These are phyloP conservation scores for Pararge aegeria DNA, from an alignment of 1,140 invertebrate species.

Conservation along the genomic window DNA sequence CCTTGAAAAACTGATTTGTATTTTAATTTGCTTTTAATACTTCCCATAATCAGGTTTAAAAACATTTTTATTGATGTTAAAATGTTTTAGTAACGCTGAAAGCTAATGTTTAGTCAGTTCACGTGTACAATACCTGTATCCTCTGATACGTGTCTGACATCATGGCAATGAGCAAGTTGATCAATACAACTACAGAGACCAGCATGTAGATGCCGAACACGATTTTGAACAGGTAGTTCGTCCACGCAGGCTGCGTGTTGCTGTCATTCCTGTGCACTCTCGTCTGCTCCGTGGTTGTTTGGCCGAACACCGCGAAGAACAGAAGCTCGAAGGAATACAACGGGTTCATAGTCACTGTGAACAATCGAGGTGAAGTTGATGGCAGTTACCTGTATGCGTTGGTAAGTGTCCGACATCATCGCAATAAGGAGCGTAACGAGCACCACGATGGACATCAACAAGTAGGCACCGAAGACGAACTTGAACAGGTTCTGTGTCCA, in stretches of 20 bases:
- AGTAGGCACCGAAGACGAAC: conserved; percentile 96
- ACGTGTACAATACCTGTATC: conserved; percentile 87
- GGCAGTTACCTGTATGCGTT: conserved; percentile 92
- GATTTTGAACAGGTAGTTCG: conserved; percentile 89
- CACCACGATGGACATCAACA: conserved; percentile 98
- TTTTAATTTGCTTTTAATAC: not conserved
- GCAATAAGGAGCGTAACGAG: conserved; percentile 99
- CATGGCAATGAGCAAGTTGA: conserved; percentile 99
- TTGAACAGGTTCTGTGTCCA: conserved; percentile 92
- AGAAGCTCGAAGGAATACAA: conserved; percentile 96
- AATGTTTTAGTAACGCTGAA: not conserved
- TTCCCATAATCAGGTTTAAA: not conserved
- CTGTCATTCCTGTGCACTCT: conserved; percentile 82
- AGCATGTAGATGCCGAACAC: conserved; percentile 97
- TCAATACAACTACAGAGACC: conserved; percentile 98
- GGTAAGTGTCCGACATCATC: conserved; percentile 99
- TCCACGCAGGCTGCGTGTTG: conserved; percentile 86
- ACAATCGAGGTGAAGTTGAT: conserved; percentile 71
- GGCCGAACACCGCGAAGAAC: conserved; percentile 99
- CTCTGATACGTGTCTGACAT: conserved; percentile 99
- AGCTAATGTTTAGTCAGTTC: conserved; percentile 3
- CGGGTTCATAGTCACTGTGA: conserved; percentile 93
- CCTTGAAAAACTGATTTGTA: no score
- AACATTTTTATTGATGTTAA: not conserved
- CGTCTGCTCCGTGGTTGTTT: conserved; percentile 93